phyloP scores from a whole-genome alignment of 2,797 vertebrate species.

The Xenops minutus region DNA sequence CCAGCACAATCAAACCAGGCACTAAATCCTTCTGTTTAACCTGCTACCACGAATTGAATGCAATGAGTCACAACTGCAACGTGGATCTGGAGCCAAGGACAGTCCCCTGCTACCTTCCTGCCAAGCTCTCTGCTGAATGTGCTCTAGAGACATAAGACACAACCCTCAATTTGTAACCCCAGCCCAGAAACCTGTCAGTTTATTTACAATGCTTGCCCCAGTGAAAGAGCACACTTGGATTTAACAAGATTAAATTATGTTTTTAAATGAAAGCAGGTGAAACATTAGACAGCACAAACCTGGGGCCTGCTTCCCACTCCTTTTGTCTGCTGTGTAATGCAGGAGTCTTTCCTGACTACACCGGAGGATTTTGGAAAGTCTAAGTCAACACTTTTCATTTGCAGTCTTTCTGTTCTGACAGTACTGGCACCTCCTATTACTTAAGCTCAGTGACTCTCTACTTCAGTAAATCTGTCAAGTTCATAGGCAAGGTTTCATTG shows the following conservation, averaged over 20 bases:
- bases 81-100: not conserved
- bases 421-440: not conserved
- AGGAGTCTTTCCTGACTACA: not conserved
- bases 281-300: not conserved
- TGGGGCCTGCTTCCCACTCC: not conserved
- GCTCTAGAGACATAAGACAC: not conserved
- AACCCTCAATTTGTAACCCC: not conserved
- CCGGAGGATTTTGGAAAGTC: not conserved
- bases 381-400: not conserved
- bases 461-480: not conserved
- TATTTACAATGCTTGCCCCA: not conserved
- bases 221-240: not conserved
- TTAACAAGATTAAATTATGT: not conserved
- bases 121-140: not conserved
- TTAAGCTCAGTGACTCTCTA: not conserved
- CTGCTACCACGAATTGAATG: accelerated
- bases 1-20: not conserved
- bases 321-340: not conserved
- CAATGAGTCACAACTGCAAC: not conserved
- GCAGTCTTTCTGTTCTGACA: not conserved
- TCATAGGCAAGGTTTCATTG: not conserved
- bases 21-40: not conserved
- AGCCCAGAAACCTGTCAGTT: not conserved
- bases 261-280: not conserved
- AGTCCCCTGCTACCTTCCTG: not conserved